A percentile compares a stretch with the other conserved stretches of the same genome.
phyloP scores from a whole-genome alignment of 2,797 vertebrate species.

The Euphonia xanthogaster region DNA sequence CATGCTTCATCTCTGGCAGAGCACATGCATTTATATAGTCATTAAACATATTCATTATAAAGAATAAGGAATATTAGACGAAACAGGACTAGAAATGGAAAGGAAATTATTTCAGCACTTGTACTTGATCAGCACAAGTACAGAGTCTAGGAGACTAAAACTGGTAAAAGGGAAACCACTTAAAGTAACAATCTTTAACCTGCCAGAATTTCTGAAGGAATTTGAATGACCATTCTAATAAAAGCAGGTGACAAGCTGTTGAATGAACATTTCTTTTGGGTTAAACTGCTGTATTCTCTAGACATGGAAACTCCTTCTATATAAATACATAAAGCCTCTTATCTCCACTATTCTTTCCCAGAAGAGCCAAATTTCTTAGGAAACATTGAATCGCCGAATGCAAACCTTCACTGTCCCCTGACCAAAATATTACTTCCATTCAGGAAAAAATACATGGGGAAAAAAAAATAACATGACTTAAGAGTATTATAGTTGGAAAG shows the following conservation, averaged over 20 bases:
- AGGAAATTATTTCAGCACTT: background rate
- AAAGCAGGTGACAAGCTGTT: background rate
- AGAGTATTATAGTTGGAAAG: constrained; percentile 46
- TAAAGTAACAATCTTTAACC: background rate
- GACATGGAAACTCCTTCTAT: background rate
- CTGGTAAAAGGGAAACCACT: background rate
- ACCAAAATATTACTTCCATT: constrained; percentile 48
- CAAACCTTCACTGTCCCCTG: background rate
- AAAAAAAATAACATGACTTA: constrained; percentile 18
- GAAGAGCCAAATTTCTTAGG: background rate
- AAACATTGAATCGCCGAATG: background rate
- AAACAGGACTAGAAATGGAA: background rate
- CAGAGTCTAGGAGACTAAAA: background rate
- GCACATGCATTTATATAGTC: background rate
- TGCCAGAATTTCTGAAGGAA: background rate
- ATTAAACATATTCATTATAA: background rate
- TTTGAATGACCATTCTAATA: background rate
- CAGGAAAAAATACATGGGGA: background rate
- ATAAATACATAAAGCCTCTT: background rate
- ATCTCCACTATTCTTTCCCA: background rate
- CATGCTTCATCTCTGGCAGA: background rate
- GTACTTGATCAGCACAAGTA: background rate
- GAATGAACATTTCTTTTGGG: background rate
- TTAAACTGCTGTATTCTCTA: background rate
- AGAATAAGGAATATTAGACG: background rate